Percentiles rank a stretch among this genome's conserved stretches.
These are phyloP conservation scores for Heteromyza rotundicornis DNA, from an alignment of 2,888 invertebrate genomes.

Conservation along the genomic window DNA sequence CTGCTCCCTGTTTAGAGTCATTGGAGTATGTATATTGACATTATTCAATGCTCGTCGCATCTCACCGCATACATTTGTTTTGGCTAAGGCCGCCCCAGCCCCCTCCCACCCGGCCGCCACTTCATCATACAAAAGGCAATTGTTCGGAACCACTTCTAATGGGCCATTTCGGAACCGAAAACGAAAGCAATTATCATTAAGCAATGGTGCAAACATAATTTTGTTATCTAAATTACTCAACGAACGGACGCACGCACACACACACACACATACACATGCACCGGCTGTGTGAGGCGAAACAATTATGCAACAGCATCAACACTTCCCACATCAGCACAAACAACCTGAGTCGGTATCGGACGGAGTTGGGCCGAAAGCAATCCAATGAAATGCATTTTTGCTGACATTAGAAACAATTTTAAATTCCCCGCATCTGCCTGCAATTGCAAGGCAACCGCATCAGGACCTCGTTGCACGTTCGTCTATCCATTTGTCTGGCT, in stretches of 20 bases:
- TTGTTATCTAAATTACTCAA: constrained; percentile 23
- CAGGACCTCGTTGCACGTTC: neutral
- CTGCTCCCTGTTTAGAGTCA: too few species aligned
- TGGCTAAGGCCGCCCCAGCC: too few species aligned
- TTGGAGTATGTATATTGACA: too few species aligned
- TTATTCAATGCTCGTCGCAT: too few species aligned
- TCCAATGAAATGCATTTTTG: neutral
- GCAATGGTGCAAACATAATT: constrained; percentile 20
- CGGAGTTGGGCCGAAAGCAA: too few species aligned
- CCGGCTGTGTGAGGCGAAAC: neutral
- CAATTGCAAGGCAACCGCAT: neutral
- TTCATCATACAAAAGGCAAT: neutral
- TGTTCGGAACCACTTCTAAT: neutral
- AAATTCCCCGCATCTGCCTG: neutral
- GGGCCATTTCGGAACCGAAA: neutral
- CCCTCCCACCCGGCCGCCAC: neutral
- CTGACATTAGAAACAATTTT: neutral
- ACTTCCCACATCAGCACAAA: neutral
- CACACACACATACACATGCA: neutral
- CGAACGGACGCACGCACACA: neutral
- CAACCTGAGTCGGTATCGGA: too few species aligned
- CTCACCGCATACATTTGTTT: too few species aligned
- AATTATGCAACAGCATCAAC: neutral
- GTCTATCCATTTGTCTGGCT: neutral
- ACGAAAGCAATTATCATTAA: constrained; percentile 25